These are phyloP conservation scores for Tanytarsus gracilentus DNA, from an alignment of 2,888 invertebrate genomes.

Conservation along the genomic window DNA sequence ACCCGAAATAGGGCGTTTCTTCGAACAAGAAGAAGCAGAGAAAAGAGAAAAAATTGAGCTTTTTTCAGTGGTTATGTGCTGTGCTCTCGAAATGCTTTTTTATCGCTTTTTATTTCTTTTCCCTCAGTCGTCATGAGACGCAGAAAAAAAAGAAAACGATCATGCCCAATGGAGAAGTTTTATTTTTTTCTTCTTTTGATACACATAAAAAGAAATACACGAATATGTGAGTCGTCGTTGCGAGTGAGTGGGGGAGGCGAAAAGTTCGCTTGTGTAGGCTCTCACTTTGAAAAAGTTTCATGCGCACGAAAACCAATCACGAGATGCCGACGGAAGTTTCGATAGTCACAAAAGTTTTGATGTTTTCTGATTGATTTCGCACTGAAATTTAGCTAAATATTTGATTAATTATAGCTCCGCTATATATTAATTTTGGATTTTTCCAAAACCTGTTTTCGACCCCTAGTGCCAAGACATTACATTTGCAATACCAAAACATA, in stretches of 20 bases:
- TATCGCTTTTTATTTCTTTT: constrained; percentile 16
- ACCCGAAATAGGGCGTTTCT: constrained; percentile 23
- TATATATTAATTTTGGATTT: no score
- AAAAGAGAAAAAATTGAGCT: constrained; percentile 4
- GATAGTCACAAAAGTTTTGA: no score
- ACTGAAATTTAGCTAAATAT: no score
- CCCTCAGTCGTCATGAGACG: no score
- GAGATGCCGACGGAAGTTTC: no score
- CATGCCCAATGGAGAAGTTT: constrained; percentile 28
- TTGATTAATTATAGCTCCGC: no score
- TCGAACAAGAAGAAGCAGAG: constrained; percentile 14
- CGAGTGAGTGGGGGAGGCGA: constrained; percentile 7
- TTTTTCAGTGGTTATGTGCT: constrained; percentile 28
- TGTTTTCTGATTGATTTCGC: no score
- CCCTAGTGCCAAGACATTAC: no score
- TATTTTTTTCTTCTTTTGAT: constrained; percentile 1
- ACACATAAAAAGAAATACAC: constrained; percentile 9
- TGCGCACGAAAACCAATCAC: no score
- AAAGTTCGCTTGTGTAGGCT: constrained; percentile 13
- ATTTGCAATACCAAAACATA: no score
- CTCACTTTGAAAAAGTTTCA: constrained; percentile 1
- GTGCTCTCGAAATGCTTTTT: no score
- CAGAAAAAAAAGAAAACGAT: constrained; percentile 25
- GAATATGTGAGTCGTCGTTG: neutral
- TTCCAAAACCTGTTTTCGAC: no score